These are phyloP conservation scores for Trissolcus japonicus DNA, from an alignment of 2,888 invertebrate species.

Conservation along the genomic window DNA sequence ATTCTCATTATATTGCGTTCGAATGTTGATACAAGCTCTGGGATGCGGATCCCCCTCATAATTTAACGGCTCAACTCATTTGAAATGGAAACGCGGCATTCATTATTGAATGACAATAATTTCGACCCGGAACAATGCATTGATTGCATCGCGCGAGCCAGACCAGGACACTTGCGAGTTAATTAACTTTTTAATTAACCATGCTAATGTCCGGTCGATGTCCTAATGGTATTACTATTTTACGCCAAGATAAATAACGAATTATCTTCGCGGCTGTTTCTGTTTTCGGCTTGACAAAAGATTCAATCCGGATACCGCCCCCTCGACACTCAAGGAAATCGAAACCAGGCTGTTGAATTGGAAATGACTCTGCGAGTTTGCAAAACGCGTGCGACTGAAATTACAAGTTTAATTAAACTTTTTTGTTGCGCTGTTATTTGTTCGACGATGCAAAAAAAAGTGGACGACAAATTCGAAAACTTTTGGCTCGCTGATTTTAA, in stretches of 20 bases:
- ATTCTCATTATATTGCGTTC: conserved; percentile 32
- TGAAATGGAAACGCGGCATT: conserved; percentile 41
- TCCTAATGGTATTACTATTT: conserved; percentile 5
- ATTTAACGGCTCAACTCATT: conserved; percentile 34
- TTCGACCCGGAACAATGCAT: conserved; percentile 16
- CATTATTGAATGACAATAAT: conserved; percentile 37
- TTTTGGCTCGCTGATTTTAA: too few species aligned
- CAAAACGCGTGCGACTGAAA: too few species aligned
- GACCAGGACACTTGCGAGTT: conserved; percentile 10
- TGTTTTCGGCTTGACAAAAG: not conserved
- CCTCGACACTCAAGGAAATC: too few species aligned
- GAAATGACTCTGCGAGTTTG: too few species aligned
- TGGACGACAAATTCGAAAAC: too few species aligned
- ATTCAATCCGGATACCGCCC: too few species aligned
- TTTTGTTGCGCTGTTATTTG: too few species aligned
- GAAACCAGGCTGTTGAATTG: too few species aligned
- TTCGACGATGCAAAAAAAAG: too few species aligned
- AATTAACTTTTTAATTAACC: conserved; percentile 28
- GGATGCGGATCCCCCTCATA: conserved; percentile 20
- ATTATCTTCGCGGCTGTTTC: conserved; percentile 4
- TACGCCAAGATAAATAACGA: conserved; percentile 9
- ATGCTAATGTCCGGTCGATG: conserved; percentile 1
- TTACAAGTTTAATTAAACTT: too few species aligned
- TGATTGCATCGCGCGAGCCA: conserved; percentile 3
- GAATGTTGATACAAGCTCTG: conserved; percentile 42